A percentile compares a stretch with the other conserved stretches of the same genome.
phyloP scores from a whole-genome alignment of 2,888 invertebrate species.

The Lithodes maja region DNA sequence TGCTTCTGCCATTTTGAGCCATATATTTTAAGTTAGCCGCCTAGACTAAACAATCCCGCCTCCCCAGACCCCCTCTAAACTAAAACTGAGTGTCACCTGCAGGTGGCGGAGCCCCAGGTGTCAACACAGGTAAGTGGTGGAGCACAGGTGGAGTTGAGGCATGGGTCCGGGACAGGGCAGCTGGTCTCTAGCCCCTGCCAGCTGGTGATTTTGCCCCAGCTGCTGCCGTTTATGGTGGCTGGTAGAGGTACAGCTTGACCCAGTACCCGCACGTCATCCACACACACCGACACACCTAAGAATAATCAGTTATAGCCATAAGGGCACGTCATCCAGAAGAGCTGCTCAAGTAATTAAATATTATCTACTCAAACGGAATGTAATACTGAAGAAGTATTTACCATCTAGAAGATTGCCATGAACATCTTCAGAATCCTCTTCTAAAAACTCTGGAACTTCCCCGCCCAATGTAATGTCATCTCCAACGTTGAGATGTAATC shows the following conservation, averaged over 20 bases:
- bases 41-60: too few relatives aligned
- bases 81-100: constrained; percentile 82
- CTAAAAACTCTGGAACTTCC: too few relatives aligned
- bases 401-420: too few relatives aligned
- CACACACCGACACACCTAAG: constrained; percentile 79
- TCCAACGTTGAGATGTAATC: not conserved
- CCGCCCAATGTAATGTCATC: not conserved
- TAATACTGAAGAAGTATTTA: too few relatives aligned
- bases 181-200: constrained; percentile 87
- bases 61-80: too few relatives aligned
- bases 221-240: constrained; percentile 94
- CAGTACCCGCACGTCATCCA: constrained; percentile 90
- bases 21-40: too few relatives aligned
- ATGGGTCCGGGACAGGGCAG: constrained; percentile 92
- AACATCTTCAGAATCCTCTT: too few relatives aligned
- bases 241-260: constrained; percentile 95
- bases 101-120: constrained; percentile 98
- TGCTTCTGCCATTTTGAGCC: too few relatives aligned
- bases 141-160: constrained; percentile 94
- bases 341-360: too few relatives aligned
- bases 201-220: constrained; percentile 97
- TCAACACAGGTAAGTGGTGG: constrained; percentile 96
- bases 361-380: too few relatives aligned
- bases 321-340: too few relatives aligned
- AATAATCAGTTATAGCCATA: too few relatives aligned